Percentiles rank a stretch among this genome's conserved stretches.
phyloP scores from a whole-genome alignment of 2,113 vertebrate genomes.

The Salvelinus sp. region DNA sequence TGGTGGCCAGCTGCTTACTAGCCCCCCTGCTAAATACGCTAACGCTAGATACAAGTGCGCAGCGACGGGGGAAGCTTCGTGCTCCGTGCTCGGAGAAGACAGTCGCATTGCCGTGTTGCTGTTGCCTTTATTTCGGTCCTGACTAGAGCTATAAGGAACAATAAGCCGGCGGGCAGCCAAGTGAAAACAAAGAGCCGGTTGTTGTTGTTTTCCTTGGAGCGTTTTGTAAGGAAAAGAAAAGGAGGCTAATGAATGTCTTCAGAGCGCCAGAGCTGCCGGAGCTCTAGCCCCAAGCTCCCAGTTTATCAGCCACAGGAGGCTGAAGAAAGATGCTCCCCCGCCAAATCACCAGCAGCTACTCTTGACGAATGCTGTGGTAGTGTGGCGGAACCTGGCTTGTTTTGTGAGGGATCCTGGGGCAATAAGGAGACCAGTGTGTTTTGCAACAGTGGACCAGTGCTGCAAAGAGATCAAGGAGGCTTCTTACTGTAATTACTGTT shows the following conservation, averaged over 20 bases:
- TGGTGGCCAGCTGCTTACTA: constrained; percentile 56
- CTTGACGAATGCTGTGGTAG: constrained; percentile 49
- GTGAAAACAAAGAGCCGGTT: constrained; percentile 55
- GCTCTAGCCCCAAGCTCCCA: constrained; percentile 5
- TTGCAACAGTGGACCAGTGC: constrained; percentile 37
- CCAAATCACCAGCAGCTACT: constrained; percentile 40
- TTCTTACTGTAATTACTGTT: constrained; percentile 52
- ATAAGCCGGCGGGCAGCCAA: constrained; percentile 5
- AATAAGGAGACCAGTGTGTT: constrained; percentile 8
- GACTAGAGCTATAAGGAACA: constrained; percentile 20
- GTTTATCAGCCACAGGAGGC: constrained; percentile 30
- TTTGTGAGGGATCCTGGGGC: constrained; percentile 27
- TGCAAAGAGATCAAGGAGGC: constrained; percentile 17
- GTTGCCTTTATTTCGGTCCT: constrained; percentile 17
- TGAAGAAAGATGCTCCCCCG: constrained; percentile 35
- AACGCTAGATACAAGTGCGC: constrained; percentile 31
- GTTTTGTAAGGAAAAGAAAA: constrained; percentile 2
- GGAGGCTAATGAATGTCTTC: constrained; percentile 36
- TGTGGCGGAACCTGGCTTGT: constrained; percentile 32
- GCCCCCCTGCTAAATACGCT: constrained; percentile 56
- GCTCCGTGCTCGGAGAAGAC: constrained; percentile 12
- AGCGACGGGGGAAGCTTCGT: constrained; percentile 20
- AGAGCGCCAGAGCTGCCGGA: constrained; percentile 8
- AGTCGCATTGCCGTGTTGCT: neutral
- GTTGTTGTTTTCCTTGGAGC: neutral